Conservation (phyloP, 2,797 vertebrate species). For the Mallotus villosus region DNA sequence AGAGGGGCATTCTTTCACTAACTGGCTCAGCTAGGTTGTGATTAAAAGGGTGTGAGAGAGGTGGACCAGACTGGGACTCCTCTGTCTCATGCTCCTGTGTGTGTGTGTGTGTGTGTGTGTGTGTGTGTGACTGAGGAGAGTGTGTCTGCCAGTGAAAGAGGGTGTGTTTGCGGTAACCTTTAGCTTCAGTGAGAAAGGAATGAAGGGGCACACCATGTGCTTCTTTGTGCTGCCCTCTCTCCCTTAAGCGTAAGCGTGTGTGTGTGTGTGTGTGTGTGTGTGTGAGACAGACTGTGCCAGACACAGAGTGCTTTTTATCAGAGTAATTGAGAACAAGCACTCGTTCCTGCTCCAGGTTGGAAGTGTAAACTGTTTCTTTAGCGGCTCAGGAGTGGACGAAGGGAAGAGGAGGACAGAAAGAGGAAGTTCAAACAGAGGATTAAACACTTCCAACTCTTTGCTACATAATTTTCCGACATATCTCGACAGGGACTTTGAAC, state of each 20-base stretch:
- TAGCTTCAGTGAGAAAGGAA: conserved; percentile 46
- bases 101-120: conserved; percentile 6
- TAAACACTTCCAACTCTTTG: conserved; percentile 39
- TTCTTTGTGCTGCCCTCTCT: conserved; percentile 53
- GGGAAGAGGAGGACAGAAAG: conserved; percentile 53
- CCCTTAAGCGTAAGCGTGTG: conserved; percentile 26
- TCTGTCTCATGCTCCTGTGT: conserved; percentile 39
- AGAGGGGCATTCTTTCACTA: conserved; percentile 60
- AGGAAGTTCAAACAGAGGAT: conserved; percentile 39
- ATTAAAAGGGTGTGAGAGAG: conserved; percentile 69
- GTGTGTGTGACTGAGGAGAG: not conserved
- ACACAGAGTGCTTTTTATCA: conserved; percentile 58
- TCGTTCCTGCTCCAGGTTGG: conserved; percentile 60
- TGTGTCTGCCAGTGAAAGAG: too few relatives aligned
- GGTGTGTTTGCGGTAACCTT: too few relatives aligned
- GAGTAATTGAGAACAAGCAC: conserved; percentile 76
- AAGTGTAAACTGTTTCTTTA: conserved; percentile 55
- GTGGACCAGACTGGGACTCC: conserved; percentile 52
- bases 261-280: conserved; percentile 35
- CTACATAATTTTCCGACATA: conserved; percentile 26
- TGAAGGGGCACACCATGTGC: conserved; percentile 56
- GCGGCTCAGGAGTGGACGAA: conserved; percentile 52
- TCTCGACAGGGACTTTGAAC: conserved; percentile 39
- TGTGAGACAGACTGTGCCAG: conserved; percentile 32
- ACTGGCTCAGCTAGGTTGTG: conserved; percentile 62